A percentile compares a stretch with the other conserved stretches of the same genome.
Evolutionary conservation across 2,797 vertebrate genomes (phyloP).

Genomic region (Urocyon cinereoargenteus): DNA sequence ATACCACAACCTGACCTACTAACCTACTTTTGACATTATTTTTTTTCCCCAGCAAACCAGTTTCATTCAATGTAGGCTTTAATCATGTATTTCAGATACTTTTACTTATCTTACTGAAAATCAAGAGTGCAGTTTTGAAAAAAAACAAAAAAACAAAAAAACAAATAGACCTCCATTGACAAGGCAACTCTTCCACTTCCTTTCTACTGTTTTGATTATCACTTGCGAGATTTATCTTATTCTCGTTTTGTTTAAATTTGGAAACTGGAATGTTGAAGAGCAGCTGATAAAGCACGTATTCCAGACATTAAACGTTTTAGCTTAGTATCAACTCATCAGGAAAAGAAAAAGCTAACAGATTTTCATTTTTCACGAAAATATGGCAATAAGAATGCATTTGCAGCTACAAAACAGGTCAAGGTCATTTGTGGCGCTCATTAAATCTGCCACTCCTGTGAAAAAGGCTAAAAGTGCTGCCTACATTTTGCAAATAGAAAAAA

Average conservation of each 20-base stretch:
- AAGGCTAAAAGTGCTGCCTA: slow-evolving; percentile 57
- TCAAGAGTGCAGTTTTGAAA: slow-evolving; percentile 16
- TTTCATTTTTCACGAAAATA: slow-evolving; percentile 66
- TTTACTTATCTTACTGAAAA: slow-evolving; percentile 47
- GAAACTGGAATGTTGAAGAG: slow-evolving; percentile 67
- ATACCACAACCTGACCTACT: background rate
- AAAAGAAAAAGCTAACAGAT: background rate
- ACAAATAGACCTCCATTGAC: slow-evolving; percentile 45
- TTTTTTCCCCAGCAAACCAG: background rate
- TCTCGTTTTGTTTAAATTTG: slow-evolving; percentile 73
- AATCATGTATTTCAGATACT: slow-evolving; percentile 51
- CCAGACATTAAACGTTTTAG: slow-evolving; percentile 62
- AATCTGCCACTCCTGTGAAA: slow-evolving; percentile 13
- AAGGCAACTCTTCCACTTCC: slow-evolving; percentile 42
- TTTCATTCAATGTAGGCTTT: background rate
- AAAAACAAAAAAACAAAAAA: background rate
- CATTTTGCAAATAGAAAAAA: slow-evolving; percentile 49
- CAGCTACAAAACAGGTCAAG: slow-evolving; percentile 60
- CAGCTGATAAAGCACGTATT: slow-evolving; percentile 31
- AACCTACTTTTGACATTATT: background rate
- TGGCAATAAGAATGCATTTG: slow-evolving; percentile 55
- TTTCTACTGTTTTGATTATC: slow-evolving; percentile 70
- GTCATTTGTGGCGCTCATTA: slow-evolving; percentile 46
- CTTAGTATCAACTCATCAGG: slow-evolving; percentile 33
- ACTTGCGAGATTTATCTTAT: slow-evolving; percentile 69